These are phyloP conservation scores for Drosophila kokeensis DNA, from an alignment of 2,888 invertebrate species.

Conservation along the genomic window DNA sequence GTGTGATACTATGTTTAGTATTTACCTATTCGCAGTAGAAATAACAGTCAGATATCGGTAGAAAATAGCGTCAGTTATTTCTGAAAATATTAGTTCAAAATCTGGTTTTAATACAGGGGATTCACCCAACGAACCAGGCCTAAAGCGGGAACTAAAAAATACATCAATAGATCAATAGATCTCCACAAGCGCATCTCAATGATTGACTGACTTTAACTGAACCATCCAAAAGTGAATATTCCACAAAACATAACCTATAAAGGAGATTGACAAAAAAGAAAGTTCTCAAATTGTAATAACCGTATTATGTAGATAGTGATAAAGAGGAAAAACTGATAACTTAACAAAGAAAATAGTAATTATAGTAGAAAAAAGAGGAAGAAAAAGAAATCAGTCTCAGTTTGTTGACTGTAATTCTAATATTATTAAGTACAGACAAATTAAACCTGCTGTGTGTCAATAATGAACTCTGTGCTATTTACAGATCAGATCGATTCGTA, in stretches of 20 bases:
- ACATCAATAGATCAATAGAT: neutral
- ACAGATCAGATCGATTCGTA: slow-evolving; percentile 23
- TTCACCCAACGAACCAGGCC: neutral
- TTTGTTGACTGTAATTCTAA: neutral
- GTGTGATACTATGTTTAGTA: no score
- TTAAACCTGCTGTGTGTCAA: neutral
- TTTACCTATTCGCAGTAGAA: no score
- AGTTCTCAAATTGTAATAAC: neutral
- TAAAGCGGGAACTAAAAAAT: neutral
- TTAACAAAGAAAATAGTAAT: neutral
- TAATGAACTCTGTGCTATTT: slow-evolving; percentile 1
- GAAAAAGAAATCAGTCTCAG: neutral
- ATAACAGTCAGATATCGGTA: no score
- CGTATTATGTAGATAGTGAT: neutral
- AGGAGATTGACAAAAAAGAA: neutral
- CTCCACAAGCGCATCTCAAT: no score
- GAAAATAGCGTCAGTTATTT: no score
- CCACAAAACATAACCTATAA: neutral
- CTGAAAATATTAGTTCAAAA: neutral
- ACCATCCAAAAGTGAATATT: neutral
- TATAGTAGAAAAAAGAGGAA: neutral
- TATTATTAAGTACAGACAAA: neutral
- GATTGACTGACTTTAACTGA: neutral
- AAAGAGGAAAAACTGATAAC: neutral
- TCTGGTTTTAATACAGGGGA: neutral